Evolutionary conservation across 2,113 vertebrate species (phyloP).

Genomic region (Syngnathus floridae): DNA sequence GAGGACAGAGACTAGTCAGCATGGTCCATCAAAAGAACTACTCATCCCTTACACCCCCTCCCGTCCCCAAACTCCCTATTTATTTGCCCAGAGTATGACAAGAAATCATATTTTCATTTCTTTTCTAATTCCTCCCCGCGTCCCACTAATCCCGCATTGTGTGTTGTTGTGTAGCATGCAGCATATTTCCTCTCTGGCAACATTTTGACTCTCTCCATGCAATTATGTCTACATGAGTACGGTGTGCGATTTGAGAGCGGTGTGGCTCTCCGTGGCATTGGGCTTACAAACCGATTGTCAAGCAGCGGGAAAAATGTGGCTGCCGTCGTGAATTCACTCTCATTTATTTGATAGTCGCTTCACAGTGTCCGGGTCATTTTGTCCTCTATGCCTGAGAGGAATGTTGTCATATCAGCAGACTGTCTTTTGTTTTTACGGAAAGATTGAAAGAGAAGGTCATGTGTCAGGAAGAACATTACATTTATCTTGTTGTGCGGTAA

Average conservation of each 20-base stretch:
- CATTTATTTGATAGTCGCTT: neutral
- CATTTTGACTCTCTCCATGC: constrained; percentile 46
- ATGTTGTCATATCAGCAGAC: constrained; percentile 2
- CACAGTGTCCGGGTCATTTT: neutral
- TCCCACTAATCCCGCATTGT: constrained; percentile 46
- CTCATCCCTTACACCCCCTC: constrained; percentile 34
- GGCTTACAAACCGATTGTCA: constrained; percentile 16
- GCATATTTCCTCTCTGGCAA: constrained; percentile 62
- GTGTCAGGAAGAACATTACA: neutral
- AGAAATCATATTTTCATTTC: constrained; percentile 45
- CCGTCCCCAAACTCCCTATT: constrained; percentile 28
- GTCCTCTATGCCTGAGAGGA: neutral
- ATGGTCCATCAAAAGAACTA: constrained; percentile 61
- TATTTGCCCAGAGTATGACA: constrained; percentile 19
- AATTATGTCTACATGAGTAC: constrained; percentile 40
- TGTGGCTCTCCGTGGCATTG: constrained; percentile 32
- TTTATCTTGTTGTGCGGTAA: neutral
- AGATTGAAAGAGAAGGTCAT: neutral
- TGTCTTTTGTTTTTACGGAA: neutral
- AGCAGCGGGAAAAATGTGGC: constrained; percentile 17
- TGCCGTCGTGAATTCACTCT: constrained; percentile 8
- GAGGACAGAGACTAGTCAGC: constrained; percentile 62
- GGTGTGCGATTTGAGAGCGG: constrained; percentile 40
- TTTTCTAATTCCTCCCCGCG: constrained; percentile 53
- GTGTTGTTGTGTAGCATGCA: constrained; percentile 78